Conservation (phyloP, 2,888 invertebrate species). For the Linyphia triangularis region DNA sequence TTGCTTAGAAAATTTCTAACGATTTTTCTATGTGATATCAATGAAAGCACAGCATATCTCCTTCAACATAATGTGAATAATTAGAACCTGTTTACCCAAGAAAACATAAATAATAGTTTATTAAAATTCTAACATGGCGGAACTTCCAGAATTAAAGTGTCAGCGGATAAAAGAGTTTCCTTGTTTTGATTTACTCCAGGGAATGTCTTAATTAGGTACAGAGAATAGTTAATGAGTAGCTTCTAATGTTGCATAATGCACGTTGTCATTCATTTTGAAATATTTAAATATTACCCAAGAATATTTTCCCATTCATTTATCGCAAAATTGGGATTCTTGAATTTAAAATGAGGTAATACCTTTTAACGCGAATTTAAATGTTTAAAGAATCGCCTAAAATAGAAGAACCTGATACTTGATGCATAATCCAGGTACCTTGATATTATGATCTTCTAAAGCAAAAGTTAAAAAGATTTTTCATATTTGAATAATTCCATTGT, state of each 20-base stretch:
- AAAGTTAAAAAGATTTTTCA: too few species aligned
- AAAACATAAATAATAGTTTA: neutral
- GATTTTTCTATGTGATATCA: too few species aligned
- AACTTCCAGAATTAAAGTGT: neutral
- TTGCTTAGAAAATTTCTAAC: too few species aligned
- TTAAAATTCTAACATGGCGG: neutral
- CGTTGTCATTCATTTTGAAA: neutral
- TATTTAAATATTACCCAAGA: neutral
- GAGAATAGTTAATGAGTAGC: constrained; percentile 6
- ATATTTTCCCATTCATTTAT: neutral
- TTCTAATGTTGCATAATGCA: neutral
- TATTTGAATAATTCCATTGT: too few species aligned
- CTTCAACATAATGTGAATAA: too few species aligned
- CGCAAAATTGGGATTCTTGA: neutral
- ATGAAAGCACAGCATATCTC: too few species aligned
- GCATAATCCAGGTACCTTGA: too few species aligned
- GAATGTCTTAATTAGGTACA: neutral
- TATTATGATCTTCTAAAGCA: too few species aligned
- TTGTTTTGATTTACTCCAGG: neutral
- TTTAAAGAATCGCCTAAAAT: neutral
- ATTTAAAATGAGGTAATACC: neutral
- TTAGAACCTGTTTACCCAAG: neutral
- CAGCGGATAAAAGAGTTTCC: neutral
- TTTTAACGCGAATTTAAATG: neutral
- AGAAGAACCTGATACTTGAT: too few species aligned